phyloP scores from a whole-genome alignment of 1,140 invertebrate species.

The Brachionus manjavacas region DNA sequence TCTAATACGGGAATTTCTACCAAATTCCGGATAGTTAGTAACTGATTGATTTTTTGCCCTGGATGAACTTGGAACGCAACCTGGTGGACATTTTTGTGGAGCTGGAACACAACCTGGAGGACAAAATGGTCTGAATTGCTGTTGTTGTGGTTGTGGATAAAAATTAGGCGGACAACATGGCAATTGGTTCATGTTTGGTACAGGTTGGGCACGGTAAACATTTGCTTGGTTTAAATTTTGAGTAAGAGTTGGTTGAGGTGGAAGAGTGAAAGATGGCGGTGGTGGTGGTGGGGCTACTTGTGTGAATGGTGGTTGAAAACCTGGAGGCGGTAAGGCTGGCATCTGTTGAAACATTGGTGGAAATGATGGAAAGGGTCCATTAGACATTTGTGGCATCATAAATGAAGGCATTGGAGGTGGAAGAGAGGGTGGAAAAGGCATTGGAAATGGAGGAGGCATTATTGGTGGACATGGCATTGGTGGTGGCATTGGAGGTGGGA shows the following conservation, averaged over 20 bases:
- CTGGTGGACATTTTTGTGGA: conserved; percentile 37
- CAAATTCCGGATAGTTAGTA: neutral
- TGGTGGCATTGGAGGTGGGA: conserved; percentile 11
- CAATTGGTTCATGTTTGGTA: neutral
- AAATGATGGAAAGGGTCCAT: neutral
- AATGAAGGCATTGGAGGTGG: neutral
- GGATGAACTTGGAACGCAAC: conserved; percentile 20
- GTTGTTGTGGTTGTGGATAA: neutral
- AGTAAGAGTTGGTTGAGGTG: neutral
- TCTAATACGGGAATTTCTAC: conserved; percentile 14
- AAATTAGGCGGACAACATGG: conserved; percentile 39
- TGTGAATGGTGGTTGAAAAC: conserved; percentile 10
- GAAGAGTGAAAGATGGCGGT: neutral
- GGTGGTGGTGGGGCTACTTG: conserved; percentile 28
- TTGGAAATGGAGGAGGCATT: neutral
- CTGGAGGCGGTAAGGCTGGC: neutral
- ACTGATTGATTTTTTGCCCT: conserved; percentile 36
- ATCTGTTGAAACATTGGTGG: conserved; percentile 19
- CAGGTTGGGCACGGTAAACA: neutral
- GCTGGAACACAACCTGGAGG: conserved; percentile 34
- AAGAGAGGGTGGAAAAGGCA: neutral
- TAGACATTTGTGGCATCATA: neutral
- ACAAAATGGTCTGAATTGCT: neutral
- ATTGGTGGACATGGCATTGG: neutral
- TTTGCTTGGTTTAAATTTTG: neutral